Evolutionary conservation across 2,888 invertebrate species (phyloP), one percentile per base, ranked within the genome.

Genomic region (Morpho helenor): DNA sequence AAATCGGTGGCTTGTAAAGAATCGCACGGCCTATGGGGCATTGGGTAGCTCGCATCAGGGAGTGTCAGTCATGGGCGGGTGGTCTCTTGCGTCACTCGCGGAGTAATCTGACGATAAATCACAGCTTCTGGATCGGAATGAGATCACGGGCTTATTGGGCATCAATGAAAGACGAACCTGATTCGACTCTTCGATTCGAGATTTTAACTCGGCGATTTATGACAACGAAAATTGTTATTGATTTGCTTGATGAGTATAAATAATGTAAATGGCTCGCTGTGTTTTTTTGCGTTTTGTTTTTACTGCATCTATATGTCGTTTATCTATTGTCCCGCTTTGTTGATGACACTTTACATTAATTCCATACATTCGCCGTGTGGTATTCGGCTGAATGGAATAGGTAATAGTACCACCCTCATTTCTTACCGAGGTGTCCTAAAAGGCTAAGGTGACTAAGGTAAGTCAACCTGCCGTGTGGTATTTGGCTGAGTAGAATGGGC

Each of bases 51-150:
- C 56, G 48, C 74, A 69, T 77, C 79, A 74, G 82, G 88, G 72
- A 87, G 89, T 87, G 89, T 82, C 85, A 74, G 88, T 86, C 84
- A 88, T 75, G 88, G 85, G 64, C 80, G 74, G 79, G 66, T 80
- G 79, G 76, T 64, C 80, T 75, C 79, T 89, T 89, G 87, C 89
- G 88, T 89, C 88, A 89, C 78, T 79, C 71, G 72, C 79, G 78
- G 69, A 72, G 77, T 79, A 76, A 81, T 81, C 82, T 79, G 78
- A 68, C 80, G 70, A 84, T 86, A 86, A 86, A 84, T 86, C 83
- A 84, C 72, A 68, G 74, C 74, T 73, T 81, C 81, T 79, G 80
- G 80, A 81, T 81, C 77, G 82, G 77, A 85, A 88, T 88, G 87
- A 88, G 88, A 87, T 87, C 88, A 87, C 78, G 80, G 77, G 75